Evolutionary conservation across 2,797 vertebrate species (phyloP), one percentile per base, ranked within the genome.

Genomic region (Melopsittacus undulatus): DNA sequence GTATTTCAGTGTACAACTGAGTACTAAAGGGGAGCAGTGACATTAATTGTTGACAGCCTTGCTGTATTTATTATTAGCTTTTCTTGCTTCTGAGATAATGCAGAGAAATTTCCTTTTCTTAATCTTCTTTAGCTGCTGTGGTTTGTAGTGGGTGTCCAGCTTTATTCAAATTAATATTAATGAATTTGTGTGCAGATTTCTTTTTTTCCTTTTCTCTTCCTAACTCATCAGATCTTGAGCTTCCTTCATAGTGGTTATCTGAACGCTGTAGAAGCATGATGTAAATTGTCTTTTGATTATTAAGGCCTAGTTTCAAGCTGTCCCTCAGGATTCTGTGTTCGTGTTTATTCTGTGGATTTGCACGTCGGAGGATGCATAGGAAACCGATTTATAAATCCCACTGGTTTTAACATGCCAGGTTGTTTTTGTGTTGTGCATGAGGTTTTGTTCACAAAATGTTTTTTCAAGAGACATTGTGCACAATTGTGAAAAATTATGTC

Each of bases 251-350:
- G 93, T 97, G 94, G 96, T 97, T 98, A 96, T 98, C 96, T 97
- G 97, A 97, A 97, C 17, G 95, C 95, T 96, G 96, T 97, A 96
- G 95, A 97, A 98, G 97, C 96, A 96, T 97, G 98, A 97, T 98
- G 95, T 97, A 98, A 98, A 98, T 98, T 98, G 98, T 98, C 98
- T 98, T 98, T 98, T 98, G 98, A 98, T 98, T 98, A 98, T 98
- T 98, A 98, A 98, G 98, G 98, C 98, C 98, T 98, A 97, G 97
- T 97, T 97, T 97, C 96, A 97, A 97, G 89, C 97, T 97, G 94
- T 98, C 98, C 98, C 98, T 97, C 87, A 97, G 97, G 98, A 98
- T 98, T 98, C 96, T 97, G 95, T 73, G 48, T 98, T 97, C 80
- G 83, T 97, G 97, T 98, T 98, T 98, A 95, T 97, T 97, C 96